Conservation (phyloP, 64 coral and sea anemone species). For the Montipora capricornis region DNA sequence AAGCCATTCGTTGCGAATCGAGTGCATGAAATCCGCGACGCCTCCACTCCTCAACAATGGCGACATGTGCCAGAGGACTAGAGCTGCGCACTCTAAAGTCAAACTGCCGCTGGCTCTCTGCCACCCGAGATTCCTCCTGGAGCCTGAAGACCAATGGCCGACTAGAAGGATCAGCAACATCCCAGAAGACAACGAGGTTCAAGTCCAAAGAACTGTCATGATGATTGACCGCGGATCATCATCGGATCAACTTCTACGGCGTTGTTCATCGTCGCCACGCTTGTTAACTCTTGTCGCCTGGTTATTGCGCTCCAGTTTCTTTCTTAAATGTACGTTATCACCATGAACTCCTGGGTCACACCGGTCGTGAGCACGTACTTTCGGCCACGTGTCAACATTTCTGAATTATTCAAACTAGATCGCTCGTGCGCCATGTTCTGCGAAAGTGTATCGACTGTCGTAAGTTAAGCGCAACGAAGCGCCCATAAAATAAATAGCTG, state of each 20-base stretch:
- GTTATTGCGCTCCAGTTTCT: too few species aligned
- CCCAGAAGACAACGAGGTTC: slow-evolving; percentile 4
- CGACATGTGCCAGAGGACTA: slow-evolving; percentile 11
- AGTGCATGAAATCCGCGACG: slow-evolving; percentile 6
- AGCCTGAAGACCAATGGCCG: slow-evolving; percentile 37
- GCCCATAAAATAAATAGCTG: too few species aligned
- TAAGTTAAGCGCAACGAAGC: too few species aligned
- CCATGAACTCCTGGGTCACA: too few species aligned
- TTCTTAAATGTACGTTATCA: too few species aligned
- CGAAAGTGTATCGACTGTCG: too few species aligned
- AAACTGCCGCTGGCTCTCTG: neutral
- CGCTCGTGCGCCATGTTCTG: too few species aligned
- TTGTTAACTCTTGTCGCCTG: neutral
- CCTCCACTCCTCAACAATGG: neutral
- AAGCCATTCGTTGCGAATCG: slow-evolving; percentile 55
- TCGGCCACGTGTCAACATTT: too few species aligned
- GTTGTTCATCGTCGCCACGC: neutral
- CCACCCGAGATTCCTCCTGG: slow-evolving; percentile 18
- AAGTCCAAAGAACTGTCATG: neutral
- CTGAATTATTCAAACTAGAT: too few species aligned
- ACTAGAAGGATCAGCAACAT: neutral
- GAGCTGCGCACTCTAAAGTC: neutral
- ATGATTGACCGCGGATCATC: neutral
- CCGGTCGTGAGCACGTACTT: too few species aligned
- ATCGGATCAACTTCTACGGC: neutral